Evolutionary conservation across 1,140 invertebrate genomes (phyloP), one percentile per base, ranked within the genome.

Genomic region (Drosophila erecta): DNA sequence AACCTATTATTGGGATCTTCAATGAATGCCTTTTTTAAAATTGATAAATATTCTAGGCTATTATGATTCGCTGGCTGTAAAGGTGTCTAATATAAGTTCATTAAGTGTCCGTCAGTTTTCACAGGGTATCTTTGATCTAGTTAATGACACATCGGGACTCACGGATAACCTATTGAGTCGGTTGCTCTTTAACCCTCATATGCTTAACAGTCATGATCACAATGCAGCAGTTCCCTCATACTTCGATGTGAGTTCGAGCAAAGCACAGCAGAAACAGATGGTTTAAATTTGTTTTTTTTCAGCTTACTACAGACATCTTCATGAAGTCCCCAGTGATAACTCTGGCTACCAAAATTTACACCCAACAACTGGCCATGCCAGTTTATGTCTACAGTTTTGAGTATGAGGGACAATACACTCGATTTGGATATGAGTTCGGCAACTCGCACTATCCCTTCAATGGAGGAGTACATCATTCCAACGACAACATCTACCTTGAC

Each of bases 401-500:
- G 60, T 92, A 92, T 53, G 89, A 84, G 22, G 91, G 91, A 0
- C 20, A 78, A 11, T 37, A 81, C n/a, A 92, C 90, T 0, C 81
- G 90, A 0, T 93, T 93, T 66, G 92, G 92, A 14, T 93, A 91
- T 71, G 92, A 91, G 38, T 60, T 83, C 3, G 81, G 79, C 40
- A 92, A 90, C 17, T 55, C 59, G 0, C 91, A 92, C 40, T 93
- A 92, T 79, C 92, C 92, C 2, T 93, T 93, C 10, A 81, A 92
- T 53, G 92, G 92, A 5, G 92, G 92, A 14, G 87, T 91, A 5
- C 92, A 92, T 66, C 92, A 93, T 73, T 92, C 92, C 0, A 80
- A 93, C 51, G 92, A 93, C 46, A 87, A 92, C 51, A 79, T 93
- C 8, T 93, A 93, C 47, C 44, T 93, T 0, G n/a, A n/a, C n/a